Percentiles rank a stretch among this genome's conserved stretches.
phyloP scores from a whole-genome alignment of 2,888 invertebrate species.

The Mimachlamys varia region DNA sequence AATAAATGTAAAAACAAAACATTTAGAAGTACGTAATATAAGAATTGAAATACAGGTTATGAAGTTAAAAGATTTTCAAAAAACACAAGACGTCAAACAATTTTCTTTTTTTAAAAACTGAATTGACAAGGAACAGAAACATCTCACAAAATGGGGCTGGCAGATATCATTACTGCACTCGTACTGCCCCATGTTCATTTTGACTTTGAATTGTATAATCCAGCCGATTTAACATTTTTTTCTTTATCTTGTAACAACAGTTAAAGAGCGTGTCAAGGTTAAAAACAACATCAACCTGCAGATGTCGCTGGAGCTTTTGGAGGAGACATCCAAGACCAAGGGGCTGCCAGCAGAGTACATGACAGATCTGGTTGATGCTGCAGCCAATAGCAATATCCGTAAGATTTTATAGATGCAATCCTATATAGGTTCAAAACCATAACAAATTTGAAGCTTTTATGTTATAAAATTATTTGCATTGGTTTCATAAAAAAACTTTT shows the following conservation, averaged over 20 bases:
- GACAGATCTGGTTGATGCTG: conserved; percentile 63
- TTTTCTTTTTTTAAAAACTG: too few relatives aligned
- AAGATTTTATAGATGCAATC: conserved; percentile 32
- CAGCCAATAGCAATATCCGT: conserved; percentile 64
- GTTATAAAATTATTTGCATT: too few relatives aligned
- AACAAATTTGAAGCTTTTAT: background rate
- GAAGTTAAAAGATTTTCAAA: too few relatives aligned
- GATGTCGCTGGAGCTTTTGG: conserved; percentile 63
- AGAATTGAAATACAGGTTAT: too few relatives aligned
- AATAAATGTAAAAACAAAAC: too few relatives aligned
- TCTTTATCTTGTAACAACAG: conserved; percentile 33
- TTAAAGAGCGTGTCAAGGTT: conserved; percentile 41
- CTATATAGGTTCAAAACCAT: background rate
- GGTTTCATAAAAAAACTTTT: too few relatives aligned
- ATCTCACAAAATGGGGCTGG: too few relatives aligned
- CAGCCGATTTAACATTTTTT: background rate
- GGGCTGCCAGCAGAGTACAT: conserved; percentile 69
- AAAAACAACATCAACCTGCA: conserved; percentile 67
- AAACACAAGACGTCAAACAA: too few relatives aligned
- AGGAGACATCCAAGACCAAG: conserved; percentile 56
- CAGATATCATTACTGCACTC: too few relatives aligned
- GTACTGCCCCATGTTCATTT: too few relatives aligned
- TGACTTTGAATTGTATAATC: background rate
- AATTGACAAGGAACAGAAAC: too few relatives aligned
- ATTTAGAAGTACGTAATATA: too few relatives aligned